phyloP scores from a whole-genome alignment of 1,140 invertebrate species.

The Brachionus asplanchnoidis region DNA sequence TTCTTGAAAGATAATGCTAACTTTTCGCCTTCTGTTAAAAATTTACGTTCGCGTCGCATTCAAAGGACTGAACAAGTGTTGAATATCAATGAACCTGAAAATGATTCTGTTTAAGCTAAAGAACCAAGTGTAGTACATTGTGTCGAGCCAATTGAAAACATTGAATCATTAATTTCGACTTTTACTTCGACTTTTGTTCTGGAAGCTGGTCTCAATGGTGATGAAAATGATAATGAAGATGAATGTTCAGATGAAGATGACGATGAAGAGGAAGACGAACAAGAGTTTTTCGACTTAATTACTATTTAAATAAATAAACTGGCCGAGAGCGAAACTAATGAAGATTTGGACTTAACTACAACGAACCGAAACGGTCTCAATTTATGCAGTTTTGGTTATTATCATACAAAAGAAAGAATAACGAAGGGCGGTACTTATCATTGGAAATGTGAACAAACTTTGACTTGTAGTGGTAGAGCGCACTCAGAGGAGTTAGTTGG shows the following conservation, averaged over 20 bases:
- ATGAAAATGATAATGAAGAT: too few species aligned
- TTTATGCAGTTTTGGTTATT: background rate
- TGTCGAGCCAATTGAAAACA: background rate
- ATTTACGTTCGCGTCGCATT: background rate
- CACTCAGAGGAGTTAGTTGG: background rate
- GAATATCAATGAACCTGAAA: background rate
- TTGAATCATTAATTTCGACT: background rate
- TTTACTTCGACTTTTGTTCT: background rate
- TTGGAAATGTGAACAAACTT: background rate
- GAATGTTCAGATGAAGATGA: too few species aligned
- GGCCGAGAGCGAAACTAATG: background rate
- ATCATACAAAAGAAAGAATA: background rate
- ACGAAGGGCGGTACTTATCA: background rate
- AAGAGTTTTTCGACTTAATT: background rate
- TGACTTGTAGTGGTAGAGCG: background rate
- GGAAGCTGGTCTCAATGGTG: too few species aligned
- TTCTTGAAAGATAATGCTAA: background rate
- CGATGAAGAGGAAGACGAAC: background rate
- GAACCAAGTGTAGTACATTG: background rate
- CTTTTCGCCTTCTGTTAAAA: background rate
- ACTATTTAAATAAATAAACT: background rate
- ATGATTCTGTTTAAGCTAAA: background rate
- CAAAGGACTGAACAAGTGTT: background rate
- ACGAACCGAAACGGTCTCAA: background rate
- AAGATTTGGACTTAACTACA: background rate